Evolutionary conservation across 2,797 vertebrate species (phyloP).

Genomic region (Carcharodon carcharias): DNA sequence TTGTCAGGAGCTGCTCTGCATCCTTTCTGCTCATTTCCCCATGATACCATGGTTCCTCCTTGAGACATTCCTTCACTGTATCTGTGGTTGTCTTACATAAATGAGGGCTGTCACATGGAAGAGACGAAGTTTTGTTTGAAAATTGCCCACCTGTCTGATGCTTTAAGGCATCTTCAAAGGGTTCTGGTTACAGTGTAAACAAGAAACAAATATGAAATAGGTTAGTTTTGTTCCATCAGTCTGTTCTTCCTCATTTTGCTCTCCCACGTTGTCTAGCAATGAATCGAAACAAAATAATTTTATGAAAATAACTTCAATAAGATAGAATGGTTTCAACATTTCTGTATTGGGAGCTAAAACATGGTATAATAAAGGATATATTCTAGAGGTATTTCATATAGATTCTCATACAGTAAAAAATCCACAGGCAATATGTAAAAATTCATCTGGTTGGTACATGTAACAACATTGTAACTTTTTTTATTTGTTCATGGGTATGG

Average conservation of each 20-base stretch:
- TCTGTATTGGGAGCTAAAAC: neutral
- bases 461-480: neutral
- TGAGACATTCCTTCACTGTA: slow-evolving; percentile 71
- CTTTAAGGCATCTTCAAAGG: slow-evolving; percentile 89
- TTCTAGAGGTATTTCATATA: neutral
- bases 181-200: slow-evolving; percentile 61
- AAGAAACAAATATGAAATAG: neutral
- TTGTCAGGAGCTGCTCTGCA: slow-evolving; percentile 79
- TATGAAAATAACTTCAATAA: neutral
- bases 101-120: slow-evolving; percentile 73
- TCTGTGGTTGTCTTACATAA: slow-evolving; percentile 62
- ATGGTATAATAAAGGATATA: neutral
- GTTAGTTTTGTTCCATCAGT: neutral
- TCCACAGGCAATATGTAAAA: neutral
- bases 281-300: slow-evolving; percentile 31
- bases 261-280: neutral
- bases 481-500: neutral
- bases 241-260: neutral
- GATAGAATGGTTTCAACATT: neutral
- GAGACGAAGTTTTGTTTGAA: slow-evolving; percentile 69
- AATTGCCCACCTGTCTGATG: slow-evolving; percentile 59
- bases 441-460: neutral
- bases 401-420: neutral
- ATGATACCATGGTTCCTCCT: slow-evolving; percentile 80
- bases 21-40: slow-evolving; percentile 89